These are phyloP conservation scores for Erethizon dorsatum DNA, from an alignment of 2,797 vertebrate genomes.

Conservation along the genomic window DNA sequence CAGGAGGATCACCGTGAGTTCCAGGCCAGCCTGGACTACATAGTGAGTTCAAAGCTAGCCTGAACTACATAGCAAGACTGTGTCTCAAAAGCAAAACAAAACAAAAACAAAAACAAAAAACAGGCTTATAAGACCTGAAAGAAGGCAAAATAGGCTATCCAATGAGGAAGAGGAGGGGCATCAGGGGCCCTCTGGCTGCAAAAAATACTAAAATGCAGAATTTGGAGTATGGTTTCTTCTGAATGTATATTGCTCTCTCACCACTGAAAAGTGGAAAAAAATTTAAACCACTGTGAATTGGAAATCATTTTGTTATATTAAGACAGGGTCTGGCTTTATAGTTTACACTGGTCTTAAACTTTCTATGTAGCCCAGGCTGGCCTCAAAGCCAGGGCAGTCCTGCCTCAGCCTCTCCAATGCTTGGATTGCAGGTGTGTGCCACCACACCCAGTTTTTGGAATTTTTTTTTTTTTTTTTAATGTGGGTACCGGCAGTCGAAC, in stretches of 20 bases:
- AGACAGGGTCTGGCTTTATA: not conserved
- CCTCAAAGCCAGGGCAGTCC: not conserved
- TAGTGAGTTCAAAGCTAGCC: no score
- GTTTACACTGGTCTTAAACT: not conserved
- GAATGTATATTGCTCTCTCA: not conserved
- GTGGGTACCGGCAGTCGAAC: no score
- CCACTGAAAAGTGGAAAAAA: not conserved
- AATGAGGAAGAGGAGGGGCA: conserved; percentile 69
- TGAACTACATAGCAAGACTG: not conserved
- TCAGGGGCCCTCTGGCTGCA: conserved; percentile 33
- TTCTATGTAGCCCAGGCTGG: not conserved
- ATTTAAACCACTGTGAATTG: not conserved
- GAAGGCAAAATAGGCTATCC: no score
- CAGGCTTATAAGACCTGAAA: not conserved
- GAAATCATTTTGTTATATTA: not conserved
- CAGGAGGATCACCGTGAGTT: not conserved
- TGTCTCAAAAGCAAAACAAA: no score
- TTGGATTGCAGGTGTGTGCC: not conserved
- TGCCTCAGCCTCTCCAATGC: no score
- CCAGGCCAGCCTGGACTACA: no score
- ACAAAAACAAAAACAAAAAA: not conserved
- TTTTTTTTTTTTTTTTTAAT: no score
- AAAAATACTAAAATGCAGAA: not conserved
- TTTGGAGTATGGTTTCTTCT: not conserved
- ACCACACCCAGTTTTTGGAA: not conserved